Evolutionary conservation across 2,797 vertebrate species (phyloP).

Genomic region (Hafferia zeledoni): DNA sequence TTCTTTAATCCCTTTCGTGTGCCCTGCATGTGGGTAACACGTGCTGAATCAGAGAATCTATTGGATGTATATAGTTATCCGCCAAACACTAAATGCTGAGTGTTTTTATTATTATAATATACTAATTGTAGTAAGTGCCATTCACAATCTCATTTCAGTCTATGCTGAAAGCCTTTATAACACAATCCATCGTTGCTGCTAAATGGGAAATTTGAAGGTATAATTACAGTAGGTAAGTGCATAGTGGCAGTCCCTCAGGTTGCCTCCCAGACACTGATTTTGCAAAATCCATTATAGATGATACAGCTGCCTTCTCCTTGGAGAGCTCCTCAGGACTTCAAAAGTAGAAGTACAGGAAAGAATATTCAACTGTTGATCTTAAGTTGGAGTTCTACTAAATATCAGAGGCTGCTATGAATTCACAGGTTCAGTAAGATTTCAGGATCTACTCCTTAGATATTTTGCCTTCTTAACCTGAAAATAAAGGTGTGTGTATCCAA

Average conservation of each 20-base stretch:
- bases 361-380: background rate
- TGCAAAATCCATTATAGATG: background rate
- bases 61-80: background rate
- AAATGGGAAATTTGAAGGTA: background rate
- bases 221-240: background rate
- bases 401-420: background rate
- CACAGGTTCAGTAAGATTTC: background rate
- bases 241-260: background rate
- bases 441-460: background rate
- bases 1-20: background rate
- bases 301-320: background rate
- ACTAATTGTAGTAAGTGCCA: background rate
- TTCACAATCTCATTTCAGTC: background rate
- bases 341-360: background rate
- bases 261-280: background rate
- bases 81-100: background rate
- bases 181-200: background rate
- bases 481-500: background rate
- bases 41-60: background rate
- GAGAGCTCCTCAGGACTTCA: background rate
- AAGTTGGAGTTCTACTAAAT: background rate
- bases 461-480: background rate
- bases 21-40: background rate
- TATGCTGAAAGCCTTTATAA: background rate
- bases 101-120: background rate